Conservation (phyloP, 2,113 vertebrate genomes). For the Helogale parvula region DNA sequence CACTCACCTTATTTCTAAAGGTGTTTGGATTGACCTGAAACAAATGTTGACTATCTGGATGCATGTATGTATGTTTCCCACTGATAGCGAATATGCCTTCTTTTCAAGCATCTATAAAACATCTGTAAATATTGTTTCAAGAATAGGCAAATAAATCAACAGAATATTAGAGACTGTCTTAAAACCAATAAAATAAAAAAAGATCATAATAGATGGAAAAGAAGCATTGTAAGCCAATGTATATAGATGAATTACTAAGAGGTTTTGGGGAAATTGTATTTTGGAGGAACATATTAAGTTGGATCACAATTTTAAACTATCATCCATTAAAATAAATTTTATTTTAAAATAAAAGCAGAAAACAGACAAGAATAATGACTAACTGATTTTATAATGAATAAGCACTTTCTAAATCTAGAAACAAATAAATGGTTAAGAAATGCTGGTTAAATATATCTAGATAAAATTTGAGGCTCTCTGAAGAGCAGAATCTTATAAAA, state of each 20-base stretch:
- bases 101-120: neutral
- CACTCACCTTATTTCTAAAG: neutral
- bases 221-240: neutral
- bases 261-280: neutral
- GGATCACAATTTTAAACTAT: neutral
- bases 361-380: neutral
- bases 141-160: constrained; percentile 32
- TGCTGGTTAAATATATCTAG: neutral
- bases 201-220: neutral
- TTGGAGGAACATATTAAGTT: neutral
- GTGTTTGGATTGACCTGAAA: neutral
- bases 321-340: neutral
- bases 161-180: neutral
- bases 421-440: neutral
- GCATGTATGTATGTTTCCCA: neutral
- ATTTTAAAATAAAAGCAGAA: constrained; percentile 38
- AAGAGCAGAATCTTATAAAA: neutral
- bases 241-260: neutral
- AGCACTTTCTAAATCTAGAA: neutral
- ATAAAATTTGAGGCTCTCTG: neutral
- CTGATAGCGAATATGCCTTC: neutral
- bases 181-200: neutral
- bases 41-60: neutral
- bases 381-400: neutral
- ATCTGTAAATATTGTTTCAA: constrained; percentile 17